Conservation (phyloP, 2,888 invertebrate genomes). For the Athripsodes cinereus region DNA sequence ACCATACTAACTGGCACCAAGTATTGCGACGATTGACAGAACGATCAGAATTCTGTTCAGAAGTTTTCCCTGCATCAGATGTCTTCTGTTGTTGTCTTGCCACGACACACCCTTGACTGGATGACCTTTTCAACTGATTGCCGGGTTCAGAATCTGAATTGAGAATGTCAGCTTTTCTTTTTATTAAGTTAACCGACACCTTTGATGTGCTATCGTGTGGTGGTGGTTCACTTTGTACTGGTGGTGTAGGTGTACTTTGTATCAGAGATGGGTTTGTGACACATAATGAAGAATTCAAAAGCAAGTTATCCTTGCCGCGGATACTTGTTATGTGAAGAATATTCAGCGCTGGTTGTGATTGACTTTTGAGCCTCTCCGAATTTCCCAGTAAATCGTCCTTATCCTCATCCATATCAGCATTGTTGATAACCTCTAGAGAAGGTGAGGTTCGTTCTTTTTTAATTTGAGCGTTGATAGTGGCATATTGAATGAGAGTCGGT, state of each 20-base stretch:
- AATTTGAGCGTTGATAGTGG: constrained; percentile 26
- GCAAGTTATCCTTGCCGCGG: constrained; percentile 17
- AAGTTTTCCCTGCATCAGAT: constrained; percentile 1
- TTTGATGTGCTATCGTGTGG: not conserved
- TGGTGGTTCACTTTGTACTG: not conserved
- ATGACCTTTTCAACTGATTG: constrained; percentile 19
- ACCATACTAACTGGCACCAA: constrained; percentile 47
- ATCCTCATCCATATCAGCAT: constrained; percentile 21
- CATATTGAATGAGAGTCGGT: constrained; percentile 25
- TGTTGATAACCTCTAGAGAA: constrained; percentile 21
- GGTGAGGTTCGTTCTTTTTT: constrained; percentile 25
- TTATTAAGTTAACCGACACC: constrained; percentile 5
- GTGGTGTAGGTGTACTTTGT: not conserved
- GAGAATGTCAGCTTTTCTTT: constrained; percentile 4
- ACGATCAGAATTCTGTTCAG: constrained; percentile 12
- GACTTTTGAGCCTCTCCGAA: constrained; percentile 12
- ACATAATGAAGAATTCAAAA: not conserved
- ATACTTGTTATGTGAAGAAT: constrained; percentile 24
- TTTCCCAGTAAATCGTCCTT: constrained; percentile 1
- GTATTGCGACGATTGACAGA: constrained; percentile 45
- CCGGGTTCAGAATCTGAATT: not conserved
- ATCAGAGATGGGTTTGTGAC: not conserved
- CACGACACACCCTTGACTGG: constrained; percentile 29
- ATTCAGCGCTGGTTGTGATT: constrained; percentile 23
- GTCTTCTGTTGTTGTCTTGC: constrained; percentile 20